Evolutionary conservation across 2,797 vertebrate genomes (phyloP).

Genomic region (Propithecus deckenii): DNA sequence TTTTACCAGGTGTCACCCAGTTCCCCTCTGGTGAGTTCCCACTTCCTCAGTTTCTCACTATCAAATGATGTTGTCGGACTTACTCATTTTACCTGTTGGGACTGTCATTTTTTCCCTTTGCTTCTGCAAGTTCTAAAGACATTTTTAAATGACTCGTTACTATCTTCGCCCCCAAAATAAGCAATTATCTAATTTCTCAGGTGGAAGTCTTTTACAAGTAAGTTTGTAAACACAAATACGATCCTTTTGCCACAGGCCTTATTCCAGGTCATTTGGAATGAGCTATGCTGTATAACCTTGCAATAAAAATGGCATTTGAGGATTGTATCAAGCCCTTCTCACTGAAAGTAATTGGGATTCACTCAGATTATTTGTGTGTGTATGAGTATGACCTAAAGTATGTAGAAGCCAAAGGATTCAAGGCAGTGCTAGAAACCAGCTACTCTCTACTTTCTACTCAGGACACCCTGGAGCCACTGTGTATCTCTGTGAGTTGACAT

Average conservation of each 20-base stretch:
- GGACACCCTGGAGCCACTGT: accelerated
- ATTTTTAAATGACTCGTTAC: neutral
- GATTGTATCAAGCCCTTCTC: neutral
- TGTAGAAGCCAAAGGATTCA: neutral
- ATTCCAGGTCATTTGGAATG: neutral
- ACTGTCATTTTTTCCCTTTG: neutral
- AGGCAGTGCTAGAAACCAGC: neutral
- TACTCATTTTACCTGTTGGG: neutral
- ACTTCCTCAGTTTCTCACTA: neutral
- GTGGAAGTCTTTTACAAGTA: neutral
- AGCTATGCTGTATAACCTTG: neutral
- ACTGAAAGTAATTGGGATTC: neutral
- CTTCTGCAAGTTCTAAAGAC: neutral
- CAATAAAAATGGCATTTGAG: neutral
- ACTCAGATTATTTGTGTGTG: too few species aligned
- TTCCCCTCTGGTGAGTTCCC: too few species aligned
- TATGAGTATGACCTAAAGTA: neutral
- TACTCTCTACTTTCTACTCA: neutral
- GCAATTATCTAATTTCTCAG: neutral
- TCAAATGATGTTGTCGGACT: neutral
- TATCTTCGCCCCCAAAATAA: neutral
- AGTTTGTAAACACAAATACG: accelerated
- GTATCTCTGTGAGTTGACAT: too few species aligned
- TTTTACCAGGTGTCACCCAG: neutral
- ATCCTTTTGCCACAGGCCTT: neutral